Evolutionary conservation across 2,797 vertebrate species (phyloP).

Genomic region (Emys orbicularis): DNA sequence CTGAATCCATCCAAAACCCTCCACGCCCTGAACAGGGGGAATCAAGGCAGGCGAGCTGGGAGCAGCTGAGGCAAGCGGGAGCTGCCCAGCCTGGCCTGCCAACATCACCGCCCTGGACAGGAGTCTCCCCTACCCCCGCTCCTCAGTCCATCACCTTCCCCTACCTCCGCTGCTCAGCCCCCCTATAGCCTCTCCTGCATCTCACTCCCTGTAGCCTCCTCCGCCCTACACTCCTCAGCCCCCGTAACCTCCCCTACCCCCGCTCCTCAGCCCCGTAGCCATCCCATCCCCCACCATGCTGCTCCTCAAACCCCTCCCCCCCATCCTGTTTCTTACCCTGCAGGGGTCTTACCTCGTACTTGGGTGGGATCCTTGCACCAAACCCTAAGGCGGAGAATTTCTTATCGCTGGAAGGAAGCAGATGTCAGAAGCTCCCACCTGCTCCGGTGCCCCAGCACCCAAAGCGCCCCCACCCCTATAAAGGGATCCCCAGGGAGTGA

Average conservation of each 20-base stretch:
- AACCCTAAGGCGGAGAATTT: constrained; percentile 97
- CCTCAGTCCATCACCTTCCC: neutral
- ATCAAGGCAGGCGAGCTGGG: neutral
- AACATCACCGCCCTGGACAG: too few species aligned
- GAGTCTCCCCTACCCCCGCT: rapidly evolving
- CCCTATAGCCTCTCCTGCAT: neutral
- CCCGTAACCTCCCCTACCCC: neutral
- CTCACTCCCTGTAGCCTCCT: neutral
- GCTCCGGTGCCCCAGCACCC: neutral
- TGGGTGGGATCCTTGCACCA: constrained; percentile 96
- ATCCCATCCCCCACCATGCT: neutral
- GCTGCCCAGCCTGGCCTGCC: too few species aligned
- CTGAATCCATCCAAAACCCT: neutral
- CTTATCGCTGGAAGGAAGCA: constrained; percentile 87
- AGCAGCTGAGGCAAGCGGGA: neutral
- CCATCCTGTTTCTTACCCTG: neutral
- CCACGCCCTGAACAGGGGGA: too few species aligned
- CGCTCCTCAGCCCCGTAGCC: neutral
- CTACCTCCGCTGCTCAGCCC: too few species aligned
- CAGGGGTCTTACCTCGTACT: constrained; percentile 90
- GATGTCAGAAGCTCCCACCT: rapidly evolving
- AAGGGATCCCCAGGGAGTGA: too few species aligned
- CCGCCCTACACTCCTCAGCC: neutral
- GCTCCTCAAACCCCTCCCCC: neutral
- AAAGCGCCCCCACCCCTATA: neutral